Conservation (phyloP, 2,113 vertebrate genomes). For the Cettia cetti region DNA sequence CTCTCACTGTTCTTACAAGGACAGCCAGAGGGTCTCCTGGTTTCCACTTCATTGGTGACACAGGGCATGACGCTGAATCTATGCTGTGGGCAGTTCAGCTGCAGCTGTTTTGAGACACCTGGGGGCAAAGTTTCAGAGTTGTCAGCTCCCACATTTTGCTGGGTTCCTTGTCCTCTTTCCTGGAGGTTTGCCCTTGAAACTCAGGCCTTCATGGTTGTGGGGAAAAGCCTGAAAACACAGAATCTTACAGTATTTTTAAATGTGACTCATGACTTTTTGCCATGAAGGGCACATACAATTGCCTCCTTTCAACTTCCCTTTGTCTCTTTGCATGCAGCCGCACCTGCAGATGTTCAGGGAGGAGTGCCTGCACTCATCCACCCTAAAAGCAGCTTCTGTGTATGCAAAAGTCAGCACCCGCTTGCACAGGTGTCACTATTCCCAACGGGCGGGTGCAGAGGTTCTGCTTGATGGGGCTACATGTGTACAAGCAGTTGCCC, state of each 20-base stretch:
- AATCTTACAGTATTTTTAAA: background rate
- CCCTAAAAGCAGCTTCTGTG: conserved; percentile 46
- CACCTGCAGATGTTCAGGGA: conserved; percentile 61
- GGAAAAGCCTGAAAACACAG: background rate
- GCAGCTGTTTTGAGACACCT: background rate
- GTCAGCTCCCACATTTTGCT: background rate
- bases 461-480: conserved; percentile 26
- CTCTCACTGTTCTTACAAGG: background rate
- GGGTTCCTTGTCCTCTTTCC: background rate
- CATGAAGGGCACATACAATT: background rate
- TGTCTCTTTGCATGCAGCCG: conserved; percentile 47
- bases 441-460: conserved; percentile 24
- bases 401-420: conserved; percentile 61
- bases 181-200: background rate
- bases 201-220: background rate
- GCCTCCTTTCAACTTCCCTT: conserved; percentile 51
- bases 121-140: background rate
- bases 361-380: conserved; percentile 25
- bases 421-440: conserved; percentile 43
- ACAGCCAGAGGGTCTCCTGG: background rate
- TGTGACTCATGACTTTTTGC: conserved; percentile 33
- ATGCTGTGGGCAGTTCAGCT: background rate
- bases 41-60: background rate
- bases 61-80: background rate
- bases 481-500: background rate